These are phyloP conservation scores for Tachuris rubrigastra DNA, from an alignment of 2,113 vertebrate genomes.

Conservation along the genomic window DNA sequence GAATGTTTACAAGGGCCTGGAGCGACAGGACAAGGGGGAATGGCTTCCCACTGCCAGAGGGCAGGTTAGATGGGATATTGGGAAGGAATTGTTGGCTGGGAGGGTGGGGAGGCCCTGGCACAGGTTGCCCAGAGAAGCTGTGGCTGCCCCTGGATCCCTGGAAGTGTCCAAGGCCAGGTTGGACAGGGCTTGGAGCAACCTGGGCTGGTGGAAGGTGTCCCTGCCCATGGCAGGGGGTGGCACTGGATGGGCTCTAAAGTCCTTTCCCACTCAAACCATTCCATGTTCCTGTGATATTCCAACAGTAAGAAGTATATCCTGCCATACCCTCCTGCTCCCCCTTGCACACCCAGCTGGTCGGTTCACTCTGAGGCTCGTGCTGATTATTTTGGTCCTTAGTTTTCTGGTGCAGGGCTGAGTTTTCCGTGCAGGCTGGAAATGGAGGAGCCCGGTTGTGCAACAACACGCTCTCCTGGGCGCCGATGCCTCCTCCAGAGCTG, in stretches of 20 bases:
- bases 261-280: not conserved
- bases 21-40: not conserved
- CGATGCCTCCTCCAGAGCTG: not conserved
- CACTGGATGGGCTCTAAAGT: fast-evolving
- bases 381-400: not conserved
- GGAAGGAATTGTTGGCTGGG: fast-evolving
- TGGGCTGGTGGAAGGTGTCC: not conserved
- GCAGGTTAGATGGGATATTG: fast-evolving
- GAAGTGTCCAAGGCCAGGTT: not conserved
- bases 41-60: not conserved
- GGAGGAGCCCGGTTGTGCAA: slow-evolving; percentile 16
- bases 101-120: not conserved
- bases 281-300: not conserved
- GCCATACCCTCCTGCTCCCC: fast-evolving
- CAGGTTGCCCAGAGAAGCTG: too few relatives aligned
- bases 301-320: not conserved
- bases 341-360: fast-evolving
- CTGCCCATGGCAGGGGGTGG: not conserved
- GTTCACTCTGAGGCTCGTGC: fast-evolving
- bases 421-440: not conserved
- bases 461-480: fast-evolving
- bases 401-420: not conserved
- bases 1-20: not conserved
- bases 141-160: too few relatives aligned
- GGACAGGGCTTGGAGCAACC: not conserved